Base-by-base conservation (phyloP, 2,113 vertebrate species). In the Ochotona curzoniae region DNA sequence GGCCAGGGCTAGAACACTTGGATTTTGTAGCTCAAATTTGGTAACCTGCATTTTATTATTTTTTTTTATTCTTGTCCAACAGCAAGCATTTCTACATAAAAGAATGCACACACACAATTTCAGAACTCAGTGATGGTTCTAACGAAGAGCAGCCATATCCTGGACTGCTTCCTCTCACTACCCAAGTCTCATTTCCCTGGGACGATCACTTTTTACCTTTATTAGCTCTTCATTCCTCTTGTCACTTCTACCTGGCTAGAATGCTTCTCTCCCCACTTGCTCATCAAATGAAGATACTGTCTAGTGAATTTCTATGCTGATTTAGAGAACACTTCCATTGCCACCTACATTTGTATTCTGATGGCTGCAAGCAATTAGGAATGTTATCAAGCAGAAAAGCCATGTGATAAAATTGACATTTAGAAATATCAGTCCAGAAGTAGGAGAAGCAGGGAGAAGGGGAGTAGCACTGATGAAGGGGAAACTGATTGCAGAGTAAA, bases 141-240 rank as follows among this genome's bases (percentile, higher is more conserved):
- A 23, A 75, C 1, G 20, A 71, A 35, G 32, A 49, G 23, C 47
- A 35, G 1, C 15, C 1, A 26, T 2, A 0, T 49, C 6, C 25
- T 38, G 38, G 26, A 60, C 20, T 28, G 21, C 21, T 12, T 12
- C 4, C 28, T 30, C 14, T 38, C 35, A 23, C 4, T 1, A n/a
- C 15, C 25, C 23, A 2, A 3, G 11, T 51, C 69, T 85, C 74
- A 18, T 49, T 93, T 26, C 38, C 21, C n/a, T 15, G 17, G n/a
- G 21, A 75, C 38, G n/a, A 13, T 35, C 25, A 63, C 44, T 5
- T 54, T 86, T 69, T 61, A 57, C 12, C 26, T 78, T 66, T 51
- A 35, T 7, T 63, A 64, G 30, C 0, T 17, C 63, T 49, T 67
- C 9, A 35, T 38, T 61, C 60, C 18, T 51, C 15, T 35, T 35